These are phyloP conservation scores for Drosophila paucipuncta DNA, from an alignment of 2,888 invertebrate genomes.

Conservation along the genomic window DNA sequence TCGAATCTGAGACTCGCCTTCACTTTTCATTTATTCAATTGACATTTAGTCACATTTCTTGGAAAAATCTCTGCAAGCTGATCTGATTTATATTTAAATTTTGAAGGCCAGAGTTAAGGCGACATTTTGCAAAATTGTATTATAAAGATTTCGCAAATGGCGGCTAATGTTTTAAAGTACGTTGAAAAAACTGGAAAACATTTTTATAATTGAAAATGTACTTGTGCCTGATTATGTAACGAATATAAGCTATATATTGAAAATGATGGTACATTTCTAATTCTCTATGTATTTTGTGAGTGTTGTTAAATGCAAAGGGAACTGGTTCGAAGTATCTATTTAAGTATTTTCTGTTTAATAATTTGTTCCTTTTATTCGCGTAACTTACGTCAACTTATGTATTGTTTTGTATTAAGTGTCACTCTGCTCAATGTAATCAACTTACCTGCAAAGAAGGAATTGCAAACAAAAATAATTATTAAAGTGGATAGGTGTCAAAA, in stretches of 20 bases:
- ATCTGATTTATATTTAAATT: neutral
- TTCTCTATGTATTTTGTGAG: neutral
- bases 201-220: neutral
- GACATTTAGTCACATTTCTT: conserved; percentile 35
- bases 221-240: neutral
- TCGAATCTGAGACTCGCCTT: conserved; percentile 35
- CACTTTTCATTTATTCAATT: conserved; percentile 58
- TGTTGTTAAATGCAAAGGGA: neutral
- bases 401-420: neutral
- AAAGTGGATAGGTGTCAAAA: conserved; percentile 8
- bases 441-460: conserved; percentile 58
- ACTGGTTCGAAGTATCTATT: neutral
- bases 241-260: neutral
- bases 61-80: conserved; percentile 41
- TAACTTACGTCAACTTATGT: conserved; percentile 1
- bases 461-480: conserved; percentile 17
- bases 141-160: neutral
- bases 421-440: neutral
- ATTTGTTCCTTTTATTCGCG: neutral
- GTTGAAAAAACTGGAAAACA: neutral
- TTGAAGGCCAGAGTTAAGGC: neutral
- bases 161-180: neutral
- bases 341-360: neutral
- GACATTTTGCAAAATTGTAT: neutral
- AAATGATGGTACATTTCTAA: neutral